Percentiles rank a stretch among this genome's conserved stretches.
phyloP scores from a whole-genome alignment of 2,888 invertebrate species.

The Latheticus oryzae region DNA sequence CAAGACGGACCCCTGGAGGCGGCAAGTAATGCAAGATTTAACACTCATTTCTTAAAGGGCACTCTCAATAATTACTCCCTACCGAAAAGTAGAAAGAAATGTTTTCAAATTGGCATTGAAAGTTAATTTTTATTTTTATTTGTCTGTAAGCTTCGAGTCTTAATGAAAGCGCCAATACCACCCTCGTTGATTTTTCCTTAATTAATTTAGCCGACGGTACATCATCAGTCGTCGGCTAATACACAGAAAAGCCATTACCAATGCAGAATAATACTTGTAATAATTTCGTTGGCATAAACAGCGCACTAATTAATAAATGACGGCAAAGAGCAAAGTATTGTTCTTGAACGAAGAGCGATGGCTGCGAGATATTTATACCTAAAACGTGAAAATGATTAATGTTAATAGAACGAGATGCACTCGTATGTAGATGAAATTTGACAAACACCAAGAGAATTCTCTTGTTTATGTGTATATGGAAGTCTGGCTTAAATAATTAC shows the following conservation, averaged over 20 bases:
- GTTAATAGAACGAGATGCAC: constrained; percentile 26
- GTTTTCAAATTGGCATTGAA: neutral
- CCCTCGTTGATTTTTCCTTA: constrained; percentile 17
- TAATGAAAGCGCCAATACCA: constrained; percentile 16
- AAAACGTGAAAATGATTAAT: constrained; percentile 33
- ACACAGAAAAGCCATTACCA: constrained; percentile 62
- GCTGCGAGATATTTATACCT: constrained; percentile 31
- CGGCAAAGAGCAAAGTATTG: constrained; percentile 36
- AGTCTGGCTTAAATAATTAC: constrained; percentile 61
- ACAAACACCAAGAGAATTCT: constrained; percentile 41
- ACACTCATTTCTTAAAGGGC: constrained; percentile 16
- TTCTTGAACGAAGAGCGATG: constrained; percentile 33
- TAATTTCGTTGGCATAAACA: constrained; percentile 27
- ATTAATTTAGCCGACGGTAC: constrained; percentile 58
- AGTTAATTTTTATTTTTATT: too few species aligned
- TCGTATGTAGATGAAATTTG: constrained; percentile 38
- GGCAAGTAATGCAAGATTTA: constrained; percentile 20
- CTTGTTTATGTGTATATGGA: constrained; percentile 53
- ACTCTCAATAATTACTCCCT: constrained; percentile 13
- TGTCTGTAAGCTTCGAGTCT: constrained; percentile 3
- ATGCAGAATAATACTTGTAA: constrained; percentile 31
- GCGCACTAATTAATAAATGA: constrained; percentile 40
- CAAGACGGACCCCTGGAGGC: constrained; percentile 16
- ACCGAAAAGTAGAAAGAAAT: neutral
- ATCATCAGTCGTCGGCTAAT: constrained; percentile 45